Evolutionary conservation across 2,113 vertebrate species (phyloP), one percentile per base, ranked within the genome.

Genomic region (Cromileptes altivelis): DNA sequence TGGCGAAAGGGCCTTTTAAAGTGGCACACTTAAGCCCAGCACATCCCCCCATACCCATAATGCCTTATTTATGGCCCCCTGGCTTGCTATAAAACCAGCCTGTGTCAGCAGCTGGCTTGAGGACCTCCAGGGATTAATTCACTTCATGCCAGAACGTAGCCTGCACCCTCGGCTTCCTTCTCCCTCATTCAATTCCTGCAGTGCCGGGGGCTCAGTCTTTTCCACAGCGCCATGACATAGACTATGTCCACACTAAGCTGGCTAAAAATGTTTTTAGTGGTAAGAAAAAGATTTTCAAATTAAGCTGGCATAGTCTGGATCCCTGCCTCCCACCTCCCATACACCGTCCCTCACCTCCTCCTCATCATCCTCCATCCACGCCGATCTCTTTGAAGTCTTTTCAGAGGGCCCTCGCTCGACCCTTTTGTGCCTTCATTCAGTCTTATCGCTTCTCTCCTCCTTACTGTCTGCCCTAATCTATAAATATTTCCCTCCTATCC

Each of bases 21-120:
- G 88, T 80, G 80, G 88, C 84, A 86, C 88, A 88, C 80, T 93
- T 92, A 91, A 89, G 67, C 77, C 57, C n/a, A 27, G 64, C 82
- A 52, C 70, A 63, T 19, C 57, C 82, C 81, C 67, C 53, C 25
- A 21, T 79, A 85, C 75, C 90, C 88, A 82, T 92, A 92, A 92
- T 91, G 89, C 81, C 82, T 94, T 92, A 93, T 93, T 94, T 93
- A 94, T 93, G 82, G 73, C 70, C 88, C 87, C 84, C 78, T 68
- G 87, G 78, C 64, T 76, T 61, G 33, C 80, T 76, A 77, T 91
- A 82, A 91, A 92, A 83, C 64, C 85, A 52, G 78, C 79, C 86
- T 75, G 88, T 89, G 86, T 90, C 88, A 90, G 88, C 87, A 88
- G 85, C 91, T 78, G 89, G 76, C 83, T 89, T 79, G 76, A 33